Base-by-base conservation (phyloP, 2,113 vertebrate genomes). In the Microtus oregoni region DNA sequence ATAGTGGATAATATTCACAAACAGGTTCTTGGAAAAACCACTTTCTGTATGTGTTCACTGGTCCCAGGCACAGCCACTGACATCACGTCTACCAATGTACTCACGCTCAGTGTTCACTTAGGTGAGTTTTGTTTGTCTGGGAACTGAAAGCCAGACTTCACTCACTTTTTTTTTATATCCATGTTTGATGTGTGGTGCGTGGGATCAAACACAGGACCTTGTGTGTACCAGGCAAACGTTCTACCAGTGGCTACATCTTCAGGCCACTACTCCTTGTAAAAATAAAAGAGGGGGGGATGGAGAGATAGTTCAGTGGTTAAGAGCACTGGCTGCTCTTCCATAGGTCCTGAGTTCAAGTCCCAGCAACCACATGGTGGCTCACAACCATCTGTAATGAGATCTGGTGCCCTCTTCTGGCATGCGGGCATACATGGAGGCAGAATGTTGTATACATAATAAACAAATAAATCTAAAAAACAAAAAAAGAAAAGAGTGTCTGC, bases 61-160 rank as follows among this genome's bases (percentile, higher is more conserved):
- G 3, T 12, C 28, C 75, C 81, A 32, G 5, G 0, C 1, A 28
- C 2, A 41, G 11, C 63, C 5, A 3, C 17, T 67, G 4, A 7
- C 0, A 3, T 7, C 1, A 0, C 13, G 61, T 70, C 30, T 35
- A 55, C 79, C 52, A 10, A 0, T 11, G 24, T n/a, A 35, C 7
- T 67, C 72, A 22, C 7, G 11, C 6, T 72, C 5, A 3, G 4
- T 10, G 47, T 24, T 26, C 13, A 4, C 19, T 77, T 3, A 1
- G 11, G 32, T n/a, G 19, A 15, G 70, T 70, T 38, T 38, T 73
- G n/a, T 72, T 72, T 72, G 68, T 70, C 32, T 44, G 32, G 15
- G 35, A 55, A 4, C 58, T 7, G 5, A 2, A 5, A 9, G n/a
- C n/a, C 55, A 41, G 4, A 15, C 26, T 22, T 68, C 3, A 4